Percentiles rank a stretch among this genome's conserved stretches.
These are phyloP conservation scores for Erebia epiphron DNA, from an alignment of 2,888 invertebrate species.

Conservation along the genomic window DNA sequence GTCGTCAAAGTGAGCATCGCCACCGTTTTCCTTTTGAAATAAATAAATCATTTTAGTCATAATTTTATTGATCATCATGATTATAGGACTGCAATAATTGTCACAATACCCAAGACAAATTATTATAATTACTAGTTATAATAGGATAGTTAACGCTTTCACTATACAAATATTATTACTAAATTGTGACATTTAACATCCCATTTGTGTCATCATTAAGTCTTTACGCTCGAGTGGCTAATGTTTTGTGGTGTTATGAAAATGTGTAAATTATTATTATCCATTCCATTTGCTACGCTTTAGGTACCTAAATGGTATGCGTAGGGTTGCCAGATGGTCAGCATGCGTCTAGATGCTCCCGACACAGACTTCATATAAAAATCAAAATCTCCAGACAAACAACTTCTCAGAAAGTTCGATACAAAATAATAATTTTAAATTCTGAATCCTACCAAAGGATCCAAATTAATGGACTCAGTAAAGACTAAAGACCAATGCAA, in stretches of 20 bases:
- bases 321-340: too few relatives aligned
- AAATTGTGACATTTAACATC: conserved; percentile 29
- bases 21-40: conserved; percentile 90
- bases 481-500: too few relatives aligned
- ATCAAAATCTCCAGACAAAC: too few relatives aligned
- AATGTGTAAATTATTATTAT: conserved; percentile 37
- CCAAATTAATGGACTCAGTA: too few relatives aligned
- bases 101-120: not conserved
- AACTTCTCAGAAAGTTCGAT: too few relatives aligned
- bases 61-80: not conserved
- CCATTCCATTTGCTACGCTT: conserved; percentile 23
- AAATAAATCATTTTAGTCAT: not conserved
- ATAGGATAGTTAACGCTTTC: conserved; percentile 7
- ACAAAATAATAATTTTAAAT: too few relatives aligned
- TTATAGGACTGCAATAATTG: not conserved
- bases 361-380: too few relatives aligned
- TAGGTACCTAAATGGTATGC: not conserved
- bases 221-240: conserved; percentile 32
- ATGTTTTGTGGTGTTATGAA: conserved; percentile 39
- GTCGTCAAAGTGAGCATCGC: conserved; percentile 99
- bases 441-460: too few relatives aligned
- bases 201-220: conserved; percentile 28
- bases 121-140: not conserved
- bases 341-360: too few relatives aligned
- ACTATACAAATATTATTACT: conserved; percentile 14